A percentile compares a stretch with the other conserved stretches of the same genome.
phyloP scores from a whole-genome alignment of 1,140 invertebrate species.

The Platyscapa corneri region DNA sequence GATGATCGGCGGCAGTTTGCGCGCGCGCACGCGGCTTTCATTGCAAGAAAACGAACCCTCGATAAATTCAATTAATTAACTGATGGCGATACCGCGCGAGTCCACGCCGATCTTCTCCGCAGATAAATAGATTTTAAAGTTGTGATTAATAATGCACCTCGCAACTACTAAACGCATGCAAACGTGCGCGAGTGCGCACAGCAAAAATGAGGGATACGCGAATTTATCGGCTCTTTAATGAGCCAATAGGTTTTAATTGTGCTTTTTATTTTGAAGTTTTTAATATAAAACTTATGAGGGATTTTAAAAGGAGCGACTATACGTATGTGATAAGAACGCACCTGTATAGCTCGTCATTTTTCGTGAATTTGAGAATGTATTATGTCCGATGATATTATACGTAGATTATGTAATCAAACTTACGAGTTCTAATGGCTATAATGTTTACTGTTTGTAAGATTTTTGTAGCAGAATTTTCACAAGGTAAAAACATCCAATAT shows the following conservation, averaged over 20 bases:
- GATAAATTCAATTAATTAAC: slow-evolving; percentile 54
- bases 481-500: too few species aligned
- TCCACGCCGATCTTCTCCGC: background rate
- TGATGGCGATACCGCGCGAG: slow-evolving; percentile 23
- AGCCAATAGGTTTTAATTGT: slow-evolving; percentile 51
- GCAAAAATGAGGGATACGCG: slow-evolving; percentile 31
- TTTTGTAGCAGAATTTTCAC: too few species aligned
- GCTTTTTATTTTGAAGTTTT: background rate
- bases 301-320: background rate
- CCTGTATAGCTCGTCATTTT: background rate
- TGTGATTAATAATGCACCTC: slow-evolving; percentile 46
- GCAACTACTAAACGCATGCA: background rate
- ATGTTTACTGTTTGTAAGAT: too few species aligned
- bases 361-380: background rate
- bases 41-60: slow-evolving; percentile 35
- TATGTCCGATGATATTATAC: background rate
- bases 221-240: slow-evolving; percentile 47
- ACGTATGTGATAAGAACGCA: background rate
- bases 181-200: background rate
- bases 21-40: slow-evolving; percentile 11
- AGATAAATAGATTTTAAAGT: slow-evolving; percentile 50
- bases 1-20: slow-evolving; percentile 42
- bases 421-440: background rate
- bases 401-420: background rate
- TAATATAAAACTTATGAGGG: background rate